phyloP scores from a whole-genome alignment of 2,797 vertebrate genomes.

The Takifugu rubripes region DNA sequence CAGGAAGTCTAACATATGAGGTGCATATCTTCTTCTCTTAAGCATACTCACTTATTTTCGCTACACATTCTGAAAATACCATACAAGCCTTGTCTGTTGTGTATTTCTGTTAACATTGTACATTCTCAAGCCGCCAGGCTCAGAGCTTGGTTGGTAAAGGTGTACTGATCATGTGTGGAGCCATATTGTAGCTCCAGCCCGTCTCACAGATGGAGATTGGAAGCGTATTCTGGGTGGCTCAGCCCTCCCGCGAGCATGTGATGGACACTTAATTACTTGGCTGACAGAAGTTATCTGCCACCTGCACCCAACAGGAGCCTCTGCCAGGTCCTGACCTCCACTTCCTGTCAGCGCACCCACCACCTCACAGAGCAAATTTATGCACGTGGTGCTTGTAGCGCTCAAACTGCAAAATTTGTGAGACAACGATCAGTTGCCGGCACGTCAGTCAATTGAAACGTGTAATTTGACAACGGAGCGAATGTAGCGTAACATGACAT shows the following conservation, averaged over 20 bases:
- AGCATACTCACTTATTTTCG: no score
- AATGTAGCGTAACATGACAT: no score
- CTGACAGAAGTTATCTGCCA: slow-evolving; percentile 73
- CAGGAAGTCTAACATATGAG: no score
- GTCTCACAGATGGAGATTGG: slow-evolving; percentile 69
- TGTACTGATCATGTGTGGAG: slow-evolving; percentile 34
- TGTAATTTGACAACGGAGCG: no score
- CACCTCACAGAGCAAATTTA: slow-evolving; percentile 54
- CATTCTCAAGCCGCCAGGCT: neutral
- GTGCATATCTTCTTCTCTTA: no score
- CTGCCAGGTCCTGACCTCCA: slow-evolving; percentile 70
- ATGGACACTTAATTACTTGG: slow-evolving; percentile 80
- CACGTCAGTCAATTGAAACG: no score
- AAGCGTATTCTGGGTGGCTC: slow-evolving; percentile 56
- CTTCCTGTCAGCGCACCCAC: slow-evolving; percentile 55
- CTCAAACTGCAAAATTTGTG: slow-evolving; percentile 24
- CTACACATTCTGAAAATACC: no score
- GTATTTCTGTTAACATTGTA: neutral
- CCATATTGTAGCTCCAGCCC: slow-evolving; percentile 60
- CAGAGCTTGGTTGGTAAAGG: slow-evolving; percentile 13
- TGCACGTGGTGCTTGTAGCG: slow-evolving; percentile 46
- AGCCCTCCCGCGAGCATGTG: slow-evolving; percentile 69
- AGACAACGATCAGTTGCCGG: no score
- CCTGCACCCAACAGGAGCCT: slow-evolving; percentile 72
- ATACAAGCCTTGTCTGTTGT: no score